A percentile compares a stretch with the other conserved stretches of the same genome.
phyloP scores from a whole-genome alignment of 2,888 invertebrate genomes.

The Apamea epomidion region DNA sequence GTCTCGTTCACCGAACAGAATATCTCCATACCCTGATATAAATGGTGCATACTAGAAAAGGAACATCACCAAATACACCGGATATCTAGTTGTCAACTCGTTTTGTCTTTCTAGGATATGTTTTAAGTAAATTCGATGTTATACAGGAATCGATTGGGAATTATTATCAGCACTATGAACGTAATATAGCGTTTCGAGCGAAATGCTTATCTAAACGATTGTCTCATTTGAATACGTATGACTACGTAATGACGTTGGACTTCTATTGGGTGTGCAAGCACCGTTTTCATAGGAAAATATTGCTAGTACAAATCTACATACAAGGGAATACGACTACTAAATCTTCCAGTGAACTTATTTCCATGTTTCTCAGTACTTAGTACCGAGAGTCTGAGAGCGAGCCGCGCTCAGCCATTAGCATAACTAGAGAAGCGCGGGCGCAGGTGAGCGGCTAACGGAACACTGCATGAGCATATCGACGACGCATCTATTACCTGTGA shows the following conservation, averaged over 20 bases:
- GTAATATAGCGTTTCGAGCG: constrained; percentile 48
- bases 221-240: constrained; percentile 64
- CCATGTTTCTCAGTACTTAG: constrained; percentile 75
- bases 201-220: constrained; percentile 62
- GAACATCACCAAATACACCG: constrained; percentile 57
- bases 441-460: constrained; percentile 89
- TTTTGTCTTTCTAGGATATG: constrained; percentile 46
- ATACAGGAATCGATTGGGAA: constrained; percentile 53
- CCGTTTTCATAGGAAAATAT: constrained; percentile 63
- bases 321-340: constrained; percentile 70
- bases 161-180: constrained; percentile 51
- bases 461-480: constrained; percentile 80
- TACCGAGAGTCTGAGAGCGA: constrained; percentile 79
- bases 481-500: constrained; percentile 77
- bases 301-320: constrained; percentile 64
- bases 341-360: constrained; percentile 77
- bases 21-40: constrained; percentile 75
- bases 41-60: constrained; percentile 66
- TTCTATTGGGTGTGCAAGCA: constrained; percentile 57
- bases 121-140: constrained; percentile 56
- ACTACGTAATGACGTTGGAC: constrained; percentile 60
- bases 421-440: constrained; percentile 89
- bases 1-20: constrained; percentile 71
- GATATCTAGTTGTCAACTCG: constrained; percentile 33
- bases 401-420: constrained; percentile 85